These are phyloP conservation scores for Macroteleia sp. DNA, from an alignment of 2,888 invertebrate species.

Conservation along the genomic window DNA sequence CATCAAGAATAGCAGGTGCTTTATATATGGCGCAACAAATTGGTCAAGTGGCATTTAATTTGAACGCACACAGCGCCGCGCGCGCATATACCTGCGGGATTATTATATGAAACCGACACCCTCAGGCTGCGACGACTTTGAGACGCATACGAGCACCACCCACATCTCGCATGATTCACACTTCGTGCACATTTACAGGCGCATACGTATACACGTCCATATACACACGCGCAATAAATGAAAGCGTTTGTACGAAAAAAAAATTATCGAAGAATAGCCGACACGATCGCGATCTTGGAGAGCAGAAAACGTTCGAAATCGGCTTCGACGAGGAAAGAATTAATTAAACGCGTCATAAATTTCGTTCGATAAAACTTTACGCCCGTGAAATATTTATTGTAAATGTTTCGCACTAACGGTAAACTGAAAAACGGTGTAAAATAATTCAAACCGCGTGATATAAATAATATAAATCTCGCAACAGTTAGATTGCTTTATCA, in stretches of 20 bases:
- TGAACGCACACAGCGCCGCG: conserved; percentile 63
- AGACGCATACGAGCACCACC: conserved; percentile 49
- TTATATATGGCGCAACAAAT: conserved; percentile 72
- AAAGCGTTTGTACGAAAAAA: conserved; percentile 31
- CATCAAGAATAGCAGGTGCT: conserved; percentile 65
- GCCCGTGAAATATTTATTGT: conserved; percentile 14
- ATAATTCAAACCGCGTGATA: conserved; percentile 1
- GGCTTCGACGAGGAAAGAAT: background rate
- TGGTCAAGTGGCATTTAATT: conserved; percentile 78
- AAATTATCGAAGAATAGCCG: conserved; percentile 12
- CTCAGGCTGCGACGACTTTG: conserved; percentile 57
- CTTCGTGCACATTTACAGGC: conserved; percentile 18
- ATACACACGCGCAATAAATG: conserved; percentile 24
- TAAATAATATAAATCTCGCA: conserved; percentile 3
- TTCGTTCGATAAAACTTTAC: conserved; percentile 6
- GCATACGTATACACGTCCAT: background rate
- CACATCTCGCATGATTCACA: conserved; percentile 59
- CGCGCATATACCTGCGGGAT: conserved; percentile 31
- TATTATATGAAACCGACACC: conserved; percentile 57
- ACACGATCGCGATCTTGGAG: background rate
- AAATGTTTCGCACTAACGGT: conserved; percentile 14
- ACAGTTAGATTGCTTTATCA: conserved; percentile 28
- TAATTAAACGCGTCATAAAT: conserved; percentile 10
- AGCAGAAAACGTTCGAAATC: background rate
- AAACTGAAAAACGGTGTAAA: conserved; percentile 5